Evolutionary conservation across 2,113 vertebrate species (phyloP).

Genomic region (Zootoca vivipara): DNA sequence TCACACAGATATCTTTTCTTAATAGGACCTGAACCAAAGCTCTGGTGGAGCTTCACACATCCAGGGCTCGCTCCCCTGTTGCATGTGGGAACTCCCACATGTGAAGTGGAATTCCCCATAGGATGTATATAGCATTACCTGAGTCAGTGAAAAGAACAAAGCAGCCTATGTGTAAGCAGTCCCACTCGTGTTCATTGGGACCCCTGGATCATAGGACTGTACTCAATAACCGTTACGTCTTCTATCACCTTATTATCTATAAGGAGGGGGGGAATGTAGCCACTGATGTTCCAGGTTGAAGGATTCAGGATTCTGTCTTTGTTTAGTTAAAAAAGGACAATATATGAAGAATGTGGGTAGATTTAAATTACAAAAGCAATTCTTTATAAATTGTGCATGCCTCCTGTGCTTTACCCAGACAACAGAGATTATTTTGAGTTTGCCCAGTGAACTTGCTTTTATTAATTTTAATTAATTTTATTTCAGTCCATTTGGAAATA

Average conservation of each 20-base stretch:
- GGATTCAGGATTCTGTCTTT: too few relatives aligned
- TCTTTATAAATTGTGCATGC: background rate
- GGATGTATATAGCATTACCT: background rate
- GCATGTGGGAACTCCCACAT: background rate
- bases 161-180: background rate
- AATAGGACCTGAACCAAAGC: too few relatives aligned
- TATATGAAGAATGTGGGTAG: background rate
- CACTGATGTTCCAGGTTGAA: too few relatives aligned
- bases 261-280: background rate
- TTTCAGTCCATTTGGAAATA: too few relatives aligned
- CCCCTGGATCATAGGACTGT: too few relatives aligned
- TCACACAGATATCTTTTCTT: too few relatives aligned
- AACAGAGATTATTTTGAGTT: background rate
- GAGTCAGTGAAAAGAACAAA: background rate
- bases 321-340: background rate
- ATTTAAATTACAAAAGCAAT: background rate
- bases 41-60: too few relatives aligned
- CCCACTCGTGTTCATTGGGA: too few relatives aligned
- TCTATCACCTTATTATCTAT: background rate
- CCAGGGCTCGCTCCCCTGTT: background rate
- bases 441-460: too few relatives aligned
- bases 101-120: background rate
- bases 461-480: too few relatives aligned
- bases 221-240: too few relatives aligned
- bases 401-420: background rate